phyloP scores from a whole-genome alignment of 2,113 vertebrate species.

The Tetrao urogallus region DNA sequence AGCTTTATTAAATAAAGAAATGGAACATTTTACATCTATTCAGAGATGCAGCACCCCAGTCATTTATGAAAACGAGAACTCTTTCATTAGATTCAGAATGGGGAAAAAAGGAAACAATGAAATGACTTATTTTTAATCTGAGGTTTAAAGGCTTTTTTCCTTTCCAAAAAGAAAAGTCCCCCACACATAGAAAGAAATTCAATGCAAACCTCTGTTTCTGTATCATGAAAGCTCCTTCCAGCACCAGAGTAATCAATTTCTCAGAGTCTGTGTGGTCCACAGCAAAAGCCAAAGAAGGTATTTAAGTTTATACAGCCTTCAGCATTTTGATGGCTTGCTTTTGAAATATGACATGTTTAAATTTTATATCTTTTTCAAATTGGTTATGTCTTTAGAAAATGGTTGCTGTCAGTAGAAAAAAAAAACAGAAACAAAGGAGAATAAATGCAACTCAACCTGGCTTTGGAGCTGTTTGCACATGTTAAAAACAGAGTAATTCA shows the following conservation, averaged over 20 bases:
- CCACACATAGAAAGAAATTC: conserved; percentile 52
- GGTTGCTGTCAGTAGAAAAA: background rate
- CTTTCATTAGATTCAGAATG: conserved; percentile 59
- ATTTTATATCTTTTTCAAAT: conserved; percentile 29
- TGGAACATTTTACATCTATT: conserved; percentile 40
- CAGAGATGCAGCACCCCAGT: conserved; percentile 49
- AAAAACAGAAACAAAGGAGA: background rate
- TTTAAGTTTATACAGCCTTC: conserved; percentile 63
- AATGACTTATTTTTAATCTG: conserved; percentile 68
- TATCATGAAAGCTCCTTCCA: conserved; percentile 49
- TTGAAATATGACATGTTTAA: conserved; percentile 39
- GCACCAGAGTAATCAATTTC: conserved; percentile 53
- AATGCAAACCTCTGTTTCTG: conserved; percentile 61
- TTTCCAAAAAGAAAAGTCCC: background rate
- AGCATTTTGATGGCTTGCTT: conserved; percentile 43
- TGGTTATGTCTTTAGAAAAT: conserved; percentile 33
- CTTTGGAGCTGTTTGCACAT: background rate
- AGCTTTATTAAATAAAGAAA: conserved; percentile 58
- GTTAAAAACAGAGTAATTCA: background rate
- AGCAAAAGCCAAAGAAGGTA: conserved; percentile 54
- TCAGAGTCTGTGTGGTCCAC: conserved; percentile 59
- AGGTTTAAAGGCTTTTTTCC: conserved; percentile 52
- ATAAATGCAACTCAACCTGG: background rate
- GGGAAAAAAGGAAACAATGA: conserved; percentile 37
- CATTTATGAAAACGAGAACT: conserved; percentile 63